A percentile compares a stretch with the other conserved stretches of the same genome.
phyloP scores from a whole-genome alignment of 2,888 invertebrate species.

The Cataglyphis rosenhaueri region DNA sequence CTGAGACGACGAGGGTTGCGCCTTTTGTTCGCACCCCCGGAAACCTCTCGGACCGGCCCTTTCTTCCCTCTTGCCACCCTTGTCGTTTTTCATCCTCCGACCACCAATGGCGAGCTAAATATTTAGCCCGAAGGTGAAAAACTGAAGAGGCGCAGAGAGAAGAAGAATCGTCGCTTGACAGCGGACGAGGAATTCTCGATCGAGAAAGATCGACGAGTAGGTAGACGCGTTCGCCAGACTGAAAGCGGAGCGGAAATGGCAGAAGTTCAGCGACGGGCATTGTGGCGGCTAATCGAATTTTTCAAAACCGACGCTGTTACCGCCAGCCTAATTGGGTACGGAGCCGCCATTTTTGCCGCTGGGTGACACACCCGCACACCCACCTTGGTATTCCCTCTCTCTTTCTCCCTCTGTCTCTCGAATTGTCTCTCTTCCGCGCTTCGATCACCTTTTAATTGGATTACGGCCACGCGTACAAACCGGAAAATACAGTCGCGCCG shows the following conservation, averaged over 20 bases:
- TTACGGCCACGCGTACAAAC: constrained; percentile 59
- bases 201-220: constrained; percentile 39
- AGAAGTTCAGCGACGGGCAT: constrained; percentile 48
- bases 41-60: constrained; percentile 56
- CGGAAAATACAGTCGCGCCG: constrained; percentile 58
- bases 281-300: constrained; percentile 74
- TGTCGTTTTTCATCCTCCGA: constrained; percentile 59
- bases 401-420: constrained; percentile 39
- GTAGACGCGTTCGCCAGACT: constrained; percentile 13
- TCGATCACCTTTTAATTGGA: constrained; percentile 69
- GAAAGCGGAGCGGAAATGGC: constrained; percentile 30
- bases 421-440: constrained; percentile 40
- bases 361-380: constrained; percentile 34
- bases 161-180: constrained; percentile 22
- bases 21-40: constrained; percentile 68
- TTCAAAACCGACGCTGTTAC: constrained; percentile 68
- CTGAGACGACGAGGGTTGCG: constrained; percentile 62
- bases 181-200: constrained; percentile 39
- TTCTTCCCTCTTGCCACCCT: constrained; percentile 39
- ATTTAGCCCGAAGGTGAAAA: constrained; percentile 61
- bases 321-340: constrained; percentile 60
- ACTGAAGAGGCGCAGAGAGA: constrained; percentile 12
- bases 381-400: constrained; percentile 10
- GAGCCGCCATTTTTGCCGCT: constrained; percentile 58
- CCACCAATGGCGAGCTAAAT: constrained; percentile 60